Evolutionary conservation across 2,113 vertebrate species (phyloP).

Genomic region (Miniopterus natalensis): DNA sequence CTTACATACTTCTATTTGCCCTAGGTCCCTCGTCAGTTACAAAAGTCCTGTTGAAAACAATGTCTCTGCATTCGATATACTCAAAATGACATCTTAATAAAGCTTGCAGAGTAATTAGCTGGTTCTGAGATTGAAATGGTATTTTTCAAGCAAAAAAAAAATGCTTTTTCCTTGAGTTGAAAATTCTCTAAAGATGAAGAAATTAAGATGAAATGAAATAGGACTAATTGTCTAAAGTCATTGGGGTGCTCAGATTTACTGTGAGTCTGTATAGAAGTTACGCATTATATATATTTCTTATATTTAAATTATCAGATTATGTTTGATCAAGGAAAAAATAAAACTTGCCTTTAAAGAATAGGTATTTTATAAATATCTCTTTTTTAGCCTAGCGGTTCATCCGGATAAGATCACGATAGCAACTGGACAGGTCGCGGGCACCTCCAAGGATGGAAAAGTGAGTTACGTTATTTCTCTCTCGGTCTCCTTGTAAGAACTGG

Average conservation of each 20-base stretch:
- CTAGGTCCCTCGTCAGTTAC: background rate
- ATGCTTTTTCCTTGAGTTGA: background rate
- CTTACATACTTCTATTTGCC: background rate
- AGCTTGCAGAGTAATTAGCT: background rate
- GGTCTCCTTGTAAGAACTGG: background rate
- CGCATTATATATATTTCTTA: background rate
- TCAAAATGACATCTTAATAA: background rate
- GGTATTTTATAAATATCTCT: constrained; percentile 59
- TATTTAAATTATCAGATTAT: background rate
- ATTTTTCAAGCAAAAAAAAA: background rate
- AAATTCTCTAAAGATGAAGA: background rate
- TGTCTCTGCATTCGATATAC: background rate
- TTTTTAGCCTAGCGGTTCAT: constrained; percentile 95
- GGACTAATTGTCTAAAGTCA: background rate
- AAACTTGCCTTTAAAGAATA: background rate
- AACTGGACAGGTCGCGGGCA: constrained; percentile 98
- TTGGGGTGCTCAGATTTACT: background rate
- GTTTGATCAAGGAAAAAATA: background rate
- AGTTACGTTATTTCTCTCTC: constrained; percentile 74
- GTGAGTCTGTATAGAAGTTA: background rate
- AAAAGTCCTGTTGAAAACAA: background rate
- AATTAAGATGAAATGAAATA: background rate
- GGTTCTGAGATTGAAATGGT: background rate
- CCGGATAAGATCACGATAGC: constrained; percentile 99
- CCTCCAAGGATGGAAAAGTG: constrained; percentile 98